These are phyloP conservation scores for Zelostemma sp. DNA, from an alignment of 1,140 invertebrate genomes.

Conservation along the genomic window DNA sequence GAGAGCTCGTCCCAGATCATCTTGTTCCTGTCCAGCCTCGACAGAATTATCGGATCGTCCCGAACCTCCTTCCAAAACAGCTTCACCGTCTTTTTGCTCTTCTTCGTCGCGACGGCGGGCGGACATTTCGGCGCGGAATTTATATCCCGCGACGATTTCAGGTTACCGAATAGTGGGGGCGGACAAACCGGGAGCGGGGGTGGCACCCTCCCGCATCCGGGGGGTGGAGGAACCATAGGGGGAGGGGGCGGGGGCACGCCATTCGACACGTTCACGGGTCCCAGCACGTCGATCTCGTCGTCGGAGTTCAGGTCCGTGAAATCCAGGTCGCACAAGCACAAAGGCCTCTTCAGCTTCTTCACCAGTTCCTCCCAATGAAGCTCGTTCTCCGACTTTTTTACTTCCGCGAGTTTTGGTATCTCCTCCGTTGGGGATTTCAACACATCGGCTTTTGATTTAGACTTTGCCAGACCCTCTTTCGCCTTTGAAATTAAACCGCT, in stretches of 20 bases:
- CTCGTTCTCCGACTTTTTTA: slow-evolving; percentile 93
- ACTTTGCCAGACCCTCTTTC: slow-evolving; percentile 90
- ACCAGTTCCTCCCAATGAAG: slow-evolving; percentile 95
- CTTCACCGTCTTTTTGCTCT: slow-evolving; percentile 98
- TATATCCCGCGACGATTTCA: slow-evolving; percentile 54
- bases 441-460: slow-evolving; percentile 81
- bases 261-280: slow-evolving; percentile 73
- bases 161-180: slow-evolving; percentile 64
- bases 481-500: slow-evolving; percentile 92
- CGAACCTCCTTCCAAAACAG: slow-evolving; percentile 98
- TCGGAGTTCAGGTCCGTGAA: slow-evolving; percentile 93
- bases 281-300: slow-evolving; percentile 78
- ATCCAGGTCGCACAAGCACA: slow-evolving; percentile 95
- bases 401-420: slow-evolving; percentile 74
- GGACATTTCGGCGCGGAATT: slow-evolving; percentile 60
- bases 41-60: slow-evolving; percentile 83
- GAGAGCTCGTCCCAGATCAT: slow-evolving; percentile 97
- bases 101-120: slow-evolving; percentile 73
- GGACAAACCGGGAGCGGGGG: slow-evolving; percentile 67
- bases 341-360: slow-evolving; percentile 82
- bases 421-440: slow-evolving; percentile 78
- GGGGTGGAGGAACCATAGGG: slow-evolving; percentile 70
- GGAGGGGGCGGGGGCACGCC: slow-evolving; percentile 82
- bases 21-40: slow-evolving; percentile 74
- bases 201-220: slow-evolving; percentile 46